Percentiles rank a stretch among this genome's conserved stretches.
phyloP scores from a whole-genome alignment of 2,113 vertebrate species.

The Myiopsitta monachus region DNA sequence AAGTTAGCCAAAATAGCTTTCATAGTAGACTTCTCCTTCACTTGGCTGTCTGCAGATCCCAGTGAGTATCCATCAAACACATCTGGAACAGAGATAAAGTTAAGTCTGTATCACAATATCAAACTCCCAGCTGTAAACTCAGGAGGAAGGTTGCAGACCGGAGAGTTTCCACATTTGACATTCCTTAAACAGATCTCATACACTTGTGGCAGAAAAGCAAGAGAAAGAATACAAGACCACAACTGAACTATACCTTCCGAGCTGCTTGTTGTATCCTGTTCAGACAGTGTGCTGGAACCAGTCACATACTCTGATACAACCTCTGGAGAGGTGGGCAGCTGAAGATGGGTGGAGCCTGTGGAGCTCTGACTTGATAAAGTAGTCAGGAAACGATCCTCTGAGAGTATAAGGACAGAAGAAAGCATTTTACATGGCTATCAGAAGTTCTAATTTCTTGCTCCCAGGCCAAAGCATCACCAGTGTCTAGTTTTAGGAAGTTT shows the following conservation, averaged over 20 bases:
- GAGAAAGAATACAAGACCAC: background rate
- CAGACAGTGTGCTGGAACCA: conserved; percentile 57
- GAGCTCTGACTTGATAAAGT: conserved; percentile 82
- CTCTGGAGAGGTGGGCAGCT: conserved; percentile 87
- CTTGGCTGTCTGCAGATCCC: conserved; percentile 93
- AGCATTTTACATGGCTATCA: background rate
- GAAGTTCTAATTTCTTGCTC: background rate
- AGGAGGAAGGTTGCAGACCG: background rate
- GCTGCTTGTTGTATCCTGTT: conserved; percentile 86
- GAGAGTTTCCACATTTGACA: background rate
- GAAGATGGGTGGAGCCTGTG: conserved; percentile 78
- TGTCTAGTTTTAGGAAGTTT: background rate
- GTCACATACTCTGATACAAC: conserved; percentile 71
- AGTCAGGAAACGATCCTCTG: conserved; percentile 91
- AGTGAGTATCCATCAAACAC: conserved; percentile 92
- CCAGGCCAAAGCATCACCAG: background rate
- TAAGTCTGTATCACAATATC: background rate
- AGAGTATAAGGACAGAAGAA: background rate
- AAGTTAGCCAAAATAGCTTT: conserved; percentile 98
- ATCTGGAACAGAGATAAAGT: conserved; percentile 74
- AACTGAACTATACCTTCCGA: conserved; percentile 81
- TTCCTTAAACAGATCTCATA: background rate
- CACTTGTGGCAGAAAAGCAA: background rate
- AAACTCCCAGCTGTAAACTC: background rate
- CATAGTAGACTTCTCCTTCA: conserved; percentile 99